phyloP scores from a whole-genome alignment of 1,140 invertebrate species.

The Drosophila pseudoananassae region DNA sequence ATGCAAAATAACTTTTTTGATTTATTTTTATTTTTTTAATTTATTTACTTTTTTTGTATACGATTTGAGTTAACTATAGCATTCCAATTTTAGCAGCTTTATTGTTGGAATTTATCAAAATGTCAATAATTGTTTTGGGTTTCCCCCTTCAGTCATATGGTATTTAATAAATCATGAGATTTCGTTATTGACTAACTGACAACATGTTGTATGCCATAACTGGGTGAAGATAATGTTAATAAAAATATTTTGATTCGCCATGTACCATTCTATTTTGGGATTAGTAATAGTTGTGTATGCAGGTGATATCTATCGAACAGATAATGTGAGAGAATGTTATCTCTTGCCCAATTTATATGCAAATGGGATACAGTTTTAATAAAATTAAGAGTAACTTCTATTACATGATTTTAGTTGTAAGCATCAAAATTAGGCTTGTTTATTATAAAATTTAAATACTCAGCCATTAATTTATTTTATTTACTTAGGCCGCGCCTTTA shows the following conservation, averaged over 20 bases:
- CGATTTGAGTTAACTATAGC: conserved; percentile 12
- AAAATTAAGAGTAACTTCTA: background rate
- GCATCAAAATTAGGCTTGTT: background rate
- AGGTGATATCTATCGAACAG: background rate
- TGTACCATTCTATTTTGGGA: background rate
- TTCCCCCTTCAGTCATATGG: conserved; percentile 22
- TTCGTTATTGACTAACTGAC: background rate
- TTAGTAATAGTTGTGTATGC: background rate
- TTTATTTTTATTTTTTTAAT: background rate
- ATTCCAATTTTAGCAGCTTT: conserved; percentile 23
- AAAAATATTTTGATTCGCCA: background rate
- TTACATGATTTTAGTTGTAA: background rate
- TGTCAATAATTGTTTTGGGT: conserved; percentile 23
- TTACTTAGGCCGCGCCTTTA: background rate
- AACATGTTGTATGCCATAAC: background rate
- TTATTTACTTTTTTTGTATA: conserved; percentile 15
- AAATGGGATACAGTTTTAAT: background rate
- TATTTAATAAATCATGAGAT: conserved; percentile 33
- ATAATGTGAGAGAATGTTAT: background rate
- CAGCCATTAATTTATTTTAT: background rate
- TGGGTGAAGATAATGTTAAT: background rate
- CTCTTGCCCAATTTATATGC: background rate
- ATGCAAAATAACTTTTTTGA: conserved; percentile 85
- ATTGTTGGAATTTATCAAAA: conserved; percentile 23
- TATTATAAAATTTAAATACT: background rate